phyloP scores from a whole-genome alignment of 1,140 invertebrate genomes.

The Trichonephila inaurata region DNA sequence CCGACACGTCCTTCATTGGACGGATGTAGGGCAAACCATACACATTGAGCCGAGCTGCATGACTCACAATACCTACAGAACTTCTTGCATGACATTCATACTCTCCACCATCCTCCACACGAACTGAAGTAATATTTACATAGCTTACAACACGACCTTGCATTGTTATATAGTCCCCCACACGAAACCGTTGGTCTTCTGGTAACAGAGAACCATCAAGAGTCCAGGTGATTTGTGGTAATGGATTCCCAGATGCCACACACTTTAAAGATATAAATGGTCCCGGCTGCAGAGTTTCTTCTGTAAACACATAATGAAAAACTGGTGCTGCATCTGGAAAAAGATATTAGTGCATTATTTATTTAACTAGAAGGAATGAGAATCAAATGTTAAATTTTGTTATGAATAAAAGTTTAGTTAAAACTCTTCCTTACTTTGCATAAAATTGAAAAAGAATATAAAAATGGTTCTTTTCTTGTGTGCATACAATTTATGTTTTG shows the following conservation, averaged over 20 bases:
- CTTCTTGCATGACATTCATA: slow-evolving; percentile 91
- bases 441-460: too few species aligned
- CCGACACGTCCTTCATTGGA: slow-evolving; percentile 81
- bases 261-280: slow-evolving; percentile 91
- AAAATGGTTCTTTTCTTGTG: too few species aligned
- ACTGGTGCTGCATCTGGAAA: slow-evolving; percentile 91
- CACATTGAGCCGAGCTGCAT: slow-evolving; percentile 90
- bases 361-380: too few species aligned
- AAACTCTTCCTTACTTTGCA: too few species aligned
- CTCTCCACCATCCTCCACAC: slow-evolving; percentile 92
- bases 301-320: slow-evolving; percentile 86
- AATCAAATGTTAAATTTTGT: too few species aligned
- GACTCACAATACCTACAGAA: slow-evolving; percentile 87
- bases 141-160: slow-evolving; percentile 79
- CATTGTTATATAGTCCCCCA: slow-evolving; percentile 78
- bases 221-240: slow-evolving; percentile 90
- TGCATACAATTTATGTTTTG: too few species aligned
- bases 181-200: slow-evolving; percentile 74
- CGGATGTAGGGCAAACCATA: slow-evolving; percentile 82
- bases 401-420: too few species aligned
- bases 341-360: neutral
- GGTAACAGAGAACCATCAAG: slow-evolving; percentile 88
- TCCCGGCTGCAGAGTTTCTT: slow-evolving; percentile 93
- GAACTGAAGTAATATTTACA: slow-evolving; percentile 89
- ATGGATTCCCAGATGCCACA: slow-evolving; percentile 89